Percentiles rank a stretch among this genome's conserved stretches.
Evolutionary conservation across 2,888 invertebrate genomes (phyloP).

Genomic region (Plagodis pulveraria): DNA sequence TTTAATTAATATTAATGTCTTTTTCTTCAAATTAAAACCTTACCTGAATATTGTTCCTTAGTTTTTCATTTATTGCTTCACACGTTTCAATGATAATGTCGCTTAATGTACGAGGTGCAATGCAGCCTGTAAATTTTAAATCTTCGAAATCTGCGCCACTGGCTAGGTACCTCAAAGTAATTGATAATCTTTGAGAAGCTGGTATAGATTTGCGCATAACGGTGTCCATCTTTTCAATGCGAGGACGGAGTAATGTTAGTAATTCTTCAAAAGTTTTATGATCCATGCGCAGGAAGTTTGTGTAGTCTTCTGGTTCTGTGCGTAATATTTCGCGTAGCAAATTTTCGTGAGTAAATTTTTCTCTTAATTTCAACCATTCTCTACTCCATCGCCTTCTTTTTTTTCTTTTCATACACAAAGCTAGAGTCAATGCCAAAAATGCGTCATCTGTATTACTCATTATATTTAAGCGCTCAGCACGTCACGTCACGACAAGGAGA

Average conservation of each 20-base stretch:
- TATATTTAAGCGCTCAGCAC: slow-evolving; percentile 4
- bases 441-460: slow-evolving; percentile 11
- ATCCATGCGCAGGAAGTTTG: slow-evolving; percentile 20
- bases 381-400: slow-evolving; percentile 16
- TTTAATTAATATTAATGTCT: slow-evolving; percentile 15
- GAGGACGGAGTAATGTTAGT: slow-evolving; percentile 13
- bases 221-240: slow-evolving; percentile 23
- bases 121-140: slow-evolving; percentile 22
- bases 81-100: slow-evolving; percentile 26
- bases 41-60: slow-evolving; percentile 22
- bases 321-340: slow-evolving; percentile 20
- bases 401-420: slow-evolving; percentile 11
- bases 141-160: slow-evolving; percentile 27
- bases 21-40: slow-evolving; percentile 9
- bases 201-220: slow-evolving; percentile 27
- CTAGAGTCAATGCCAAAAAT: slow-evolving; percentile 7
- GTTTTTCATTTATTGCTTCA: slow-evolving; percentile 24
- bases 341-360: slow-evolving; percentile 17
- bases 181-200: slow-evolving; percentile 25
- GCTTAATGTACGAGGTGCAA: slow-evolving; percentile 25
- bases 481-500: slow-evolving; percentile 18
- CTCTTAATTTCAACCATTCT: slow-evolving; percentile 16
- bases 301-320: slow-evolving; percentile 24
- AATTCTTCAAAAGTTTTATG: slow-evolving; percentile 18
- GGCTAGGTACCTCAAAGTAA: slow-evolving; percentile 26